phyloP scores from a whole-genome alignment of 2,113 vertebrate genomes.

The Protobothrops mucrosquamatus region DNA sequence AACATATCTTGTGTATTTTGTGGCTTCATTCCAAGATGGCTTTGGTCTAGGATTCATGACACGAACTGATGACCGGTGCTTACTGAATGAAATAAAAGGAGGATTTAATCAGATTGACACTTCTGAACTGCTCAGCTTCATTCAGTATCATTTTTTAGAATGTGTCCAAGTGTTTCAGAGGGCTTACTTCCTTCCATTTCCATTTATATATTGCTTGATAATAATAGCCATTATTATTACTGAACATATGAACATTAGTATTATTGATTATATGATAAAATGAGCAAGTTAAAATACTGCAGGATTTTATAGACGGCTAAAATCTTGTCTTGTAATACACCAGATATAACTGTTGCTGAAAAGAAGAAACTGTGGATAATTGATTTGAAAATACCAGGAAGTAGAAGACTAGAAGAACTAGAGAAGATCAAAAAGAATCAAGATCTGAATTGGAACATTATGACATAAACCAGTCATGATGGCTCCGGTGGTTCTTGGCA shows the following conservation, averaged over 20 bases:
- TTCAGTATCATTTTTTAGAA: not conserved
- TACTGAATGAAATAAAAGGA: not conserved
- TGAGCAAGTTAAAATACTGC: not conserved
- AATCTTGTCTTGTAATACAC: not conserved
- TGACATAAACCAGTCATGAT: not conserved
- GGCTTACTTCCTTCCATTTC: not conserved
- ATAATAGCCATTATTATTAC: not conserved
- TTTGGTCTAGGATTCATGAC: not conserved
- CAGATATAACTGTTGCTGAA: not conserved
- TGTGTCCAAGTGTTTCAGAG: not conserved
- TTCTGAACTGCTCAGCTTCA: not conserved
- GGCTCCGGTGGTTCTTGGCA: not conserved
- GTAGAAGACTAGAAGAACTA: not conserved
- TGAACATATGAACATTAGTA: not conserved
- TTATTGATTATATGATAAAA: not conserved
- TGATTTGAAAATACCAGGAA: not conserved
- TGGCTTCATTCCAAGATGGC: not conserved
- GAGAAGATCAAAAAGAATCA: not conserved
- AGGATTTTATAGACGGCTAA: not conserved
- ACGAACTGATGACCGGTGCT: not conserved
- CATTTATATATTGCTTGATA: not conserved
- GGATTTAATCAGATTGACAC: not conserved
- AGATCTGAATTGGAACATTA: not conserved
- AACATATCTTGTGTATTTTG: not conserved
- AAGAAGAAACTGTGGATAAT: not conserved